A percentile compares a stretch with the other conserved stretches of the same genome.
These are phyloP conservation scores for Amblyjoppa fuscipennis DNA, from an alignment of 2,888 invertebrate genomes.

Conservation along the genomic window DNA sequence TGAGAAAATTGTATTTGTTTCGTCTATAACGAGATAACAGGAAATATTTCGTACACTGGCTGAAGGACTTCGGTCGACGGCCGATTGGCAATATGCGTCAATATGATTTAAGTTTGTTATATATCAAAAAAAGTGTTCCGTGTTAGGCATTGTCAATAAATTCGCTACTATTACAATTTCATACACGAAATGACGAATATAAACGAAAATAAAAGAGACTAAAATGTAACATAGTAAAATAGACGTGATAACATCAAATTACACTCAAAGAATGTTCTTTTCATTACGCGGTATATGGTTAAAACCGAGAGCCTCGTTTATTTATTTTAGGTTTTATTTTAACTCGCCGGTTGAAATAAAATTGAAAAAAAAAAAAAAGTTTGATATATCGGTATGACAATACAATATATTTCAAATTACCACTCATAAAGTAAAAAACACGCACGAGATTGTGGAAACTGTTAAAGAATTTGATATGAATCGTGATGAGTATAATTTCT, in stretches of 20 bases:
- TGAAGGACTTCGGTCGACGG: too few relatives aligned
- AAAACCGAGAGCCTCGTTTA: neutral
- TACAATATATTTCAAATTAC: conserved; percentile 13
- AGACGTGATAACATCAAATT: neutral
- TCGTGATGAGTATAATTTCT: conserved; percentile 36
- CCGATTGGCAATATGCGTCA: too few relatives aligned
- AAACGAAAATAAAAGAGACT: too few relatives aligned
- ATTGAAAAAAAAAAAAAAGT: neutral
- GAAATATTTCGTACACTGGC: too few relatives aligned
- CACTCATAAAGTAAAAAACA: conserved; percentile 3
- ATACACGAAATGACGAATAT: too few relatives aligned
- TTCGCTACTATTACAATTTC: too few relatives aligned
- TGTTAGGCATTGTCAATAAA: too few relatives aligned
- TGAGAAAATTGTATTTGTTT: too few relatives aligned
- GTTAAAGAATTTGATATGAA: conserved; percentile 47
- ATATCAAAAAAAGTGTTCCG: too few relatives aligned
- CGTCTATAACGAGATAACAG: neutral
- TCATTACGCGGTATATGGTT: neutral
- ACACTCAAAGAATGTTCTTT: neutral
- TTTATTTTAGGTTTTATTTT: neutral
- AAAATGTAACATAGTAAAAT: too few relatives aligned
- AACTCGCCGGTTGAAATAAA: neutral
- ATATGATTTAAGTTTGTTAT: too few relatives aligned
- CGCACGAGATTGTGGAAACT: conserved; percentile 27
- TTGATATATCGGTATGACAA: neutral